A percentile compares a stretch with the other conserved stretches of the same genome.
phyloP scores from a whole-genome alignment of 2,113 vertebrate genomes.

The Alethe castanea region DNA sequence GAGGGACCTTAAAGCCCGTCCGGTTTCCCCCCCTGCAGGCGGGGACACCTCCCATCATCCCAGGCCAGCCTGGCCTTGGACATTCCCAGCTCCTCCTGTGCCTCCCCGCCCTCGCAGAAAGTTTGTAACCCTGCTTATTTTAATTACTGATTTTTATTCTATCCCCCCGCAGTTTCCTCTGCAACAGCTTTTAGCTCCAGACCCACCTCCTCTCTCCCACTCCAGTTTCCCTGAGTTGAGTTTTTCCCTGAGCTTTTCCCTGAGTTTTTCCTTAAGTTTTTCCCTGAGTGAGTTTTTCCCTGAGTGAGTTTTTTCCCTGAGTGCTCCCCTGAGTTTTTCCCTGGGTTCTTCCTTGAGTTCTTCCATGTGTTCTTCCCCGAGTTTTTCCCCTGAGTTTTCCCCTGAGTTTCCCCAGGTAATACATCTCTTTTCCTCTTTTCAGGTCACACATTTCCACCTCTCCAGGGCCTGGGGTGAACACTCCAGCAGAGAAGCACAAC shows the following conservation, averaged over 20 bases:
- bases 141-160: not conserved
- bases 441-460: not conserved
- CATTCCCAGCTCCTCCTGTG: no score
- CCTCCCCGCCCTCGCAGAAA: not conserved
- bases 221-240: not conserved
- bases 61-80: accelerated
- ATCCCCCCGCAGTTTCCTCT: not conserved
- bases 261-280: no score
- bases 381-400: not conserved
- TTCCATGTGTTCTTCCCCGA: not conserved
- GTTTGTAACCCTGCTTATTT: not conserved
- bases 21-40: accelerated
- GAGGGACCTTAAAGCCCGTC: accelerated
- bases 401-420: not conserved
- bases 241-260: no score
- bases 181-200: not conserved
- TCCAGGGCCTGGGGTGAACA: not conserved
- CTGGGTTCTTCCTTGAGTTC: not conserved
- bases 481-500: not conserved
- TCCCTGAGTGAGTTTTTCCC: not conserved
- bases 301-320: no score
- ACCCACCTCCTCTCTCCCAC: not conserved
- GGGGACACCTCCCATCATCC: accelerated
- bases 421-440: not conserved
- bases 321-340: no score